phyloP scores from a whole-genome alignment of 2,797 vertebrate genomes.

The Onychomys leucogaster region DNA sequence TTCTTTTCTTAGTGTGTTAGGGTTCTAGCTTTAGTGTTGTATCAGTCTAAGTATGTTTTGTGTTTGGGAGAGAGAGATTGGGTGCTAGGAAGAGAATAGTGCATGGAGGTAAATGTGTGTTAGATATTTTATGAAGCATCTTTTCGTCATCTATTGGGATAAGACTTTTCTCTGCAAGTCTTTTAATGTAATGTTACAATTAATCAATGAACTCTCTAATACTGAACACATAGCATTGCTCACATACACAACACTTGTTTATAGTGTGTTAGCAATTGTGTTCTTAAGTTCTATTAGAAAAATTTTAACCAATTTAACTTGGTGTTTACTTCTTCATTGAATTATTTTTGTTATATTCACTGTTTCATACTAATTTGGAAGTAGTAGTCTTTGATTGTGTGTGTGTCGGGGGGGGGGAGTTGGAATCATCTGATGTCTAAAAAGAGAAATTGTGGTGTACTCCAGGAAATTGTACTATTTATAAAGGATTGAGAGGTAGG shows the following conservation, averaged over 20 bases:
- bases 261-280: not conserved
- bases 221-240: not conserved
- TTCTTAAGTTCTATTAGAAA: not conserved
- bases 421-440: not conserved
- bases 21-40: not conserved
- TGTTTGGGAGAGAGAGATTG: not conserved
- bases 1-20: not conserved
- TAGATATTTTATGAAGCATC: not conserved
- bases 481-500: not conserved
- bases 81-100: no score
- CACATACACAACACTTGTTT: not conserved
- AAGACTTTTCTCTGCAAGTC: not conserved
- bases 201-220: not conserved
- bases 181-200: not conserved
- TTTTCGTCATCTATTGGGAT: not conserved
- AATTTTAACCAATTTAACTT: not conserved
- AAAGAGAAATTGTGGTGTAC: not conserved
- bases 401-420: no score
- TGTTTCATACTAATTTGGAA: not conserved
- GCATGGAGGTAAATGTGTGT: no score
- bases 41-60: not conserved
- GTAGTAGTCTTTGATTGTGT: not conserved
- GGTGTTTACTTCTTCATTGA: not conserved
- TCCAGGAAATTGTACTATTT: not conserved
- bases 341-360: not conserved